Evolutionary conservation across 2,113 vertebrate genomes (phyloP), one percentile per base, ranked within the genome.

Genomic region (Phocoena sinus): DNA sequence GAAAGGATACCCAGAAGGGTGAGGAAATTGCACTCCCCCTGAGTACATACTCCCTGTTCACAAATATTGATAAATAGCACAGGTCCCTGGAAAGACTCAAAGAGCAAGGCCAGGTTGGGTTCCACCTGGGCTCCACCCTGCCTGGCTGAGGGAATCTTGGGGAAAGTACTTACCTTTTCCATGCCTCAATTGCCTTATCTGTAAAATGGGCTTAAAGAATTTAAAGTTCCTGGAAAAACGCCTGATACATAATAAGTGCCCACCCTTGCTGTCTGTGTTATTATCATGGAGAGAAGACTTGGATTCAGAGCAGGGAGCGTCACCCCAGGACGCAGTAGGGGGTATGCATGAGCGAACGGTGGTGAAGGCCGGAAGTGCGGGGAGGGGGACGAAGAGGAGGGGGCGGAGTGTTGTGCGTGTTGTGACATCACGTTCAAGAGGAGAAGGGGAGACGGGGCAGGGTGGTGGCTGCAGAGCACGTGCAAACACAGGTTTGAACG

Each of bases 11-110:
- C 38, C 53, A 80, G 65, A 85, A 50, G 47, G 9, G 13, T n/a
- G 50, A 92, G 92, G 71, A 97, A 91, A 83, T 23, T 28, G 20
- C 18, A 14, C n/a, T 13, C 58, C 71, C 80, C 56, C 67, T 10
- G 20, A 50, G 65, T 20, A 68, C 47, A 56, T 86, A 68, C 28
- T 25, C 6, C 20, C 28, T 23, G 4, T 74, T 91, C 28, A 53
- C 84, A 60, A 58, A 65, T 58, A 58, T 21, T 58, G 56, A 58
- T 31, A 60, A 79, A 38, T 11, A 13, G 18, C 8, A 11, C 41
- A 33, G 33, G 4, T 44, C 21, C 20, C 20, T 38, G 53, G 23
- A 74, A 70, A 67, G 41, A 58, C 31, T 6, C 5, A 18, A 80
- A 36, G 70, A 84, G 8, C 20, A 26, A 9, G 1, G 1, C 12